Conservation (phyloP, 92 coral and sea anemone genomes). For the Palythoa grandis region DNA sequence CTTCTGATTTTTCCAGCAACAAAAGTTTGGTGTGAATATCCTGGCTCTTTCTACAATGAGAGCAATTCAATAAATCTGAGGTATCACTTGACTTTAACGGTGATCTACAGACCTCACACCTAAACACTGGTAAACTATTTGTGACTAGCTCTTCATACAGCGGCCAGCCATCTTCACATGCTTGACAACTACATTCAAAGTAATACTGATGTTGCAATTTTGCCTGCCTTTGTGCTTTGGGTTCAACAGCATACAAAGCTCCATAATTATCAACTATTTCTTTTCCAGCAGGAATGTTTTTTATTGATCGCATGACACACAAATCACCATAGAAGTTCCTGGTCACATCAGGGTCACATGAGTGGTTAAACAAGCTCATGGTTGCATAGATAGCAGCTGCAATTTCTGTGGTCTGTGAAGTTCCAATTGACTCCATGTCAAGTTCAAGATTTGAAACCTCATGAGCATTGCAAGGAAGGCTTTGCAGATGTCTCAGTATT, state of each 20-base stretch:
- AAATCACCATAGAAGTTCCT: slow-evolving; percentile 92
- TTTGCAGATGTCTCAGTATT: slow-evolving; percentile 84
- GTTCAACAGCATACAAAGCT: slow-evolving; percentile 81
- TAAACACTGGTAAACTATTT: slow-evolving; percentile 53
- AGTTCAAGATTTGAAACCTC: slow-evolving; percentile 92
- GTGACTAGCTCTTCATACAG: slow-evolving; percentile 70
- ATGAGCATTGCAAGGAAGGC: slow-evolving; percentile 96
- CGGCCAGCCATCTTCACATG: slow-evolving; percentile 80
- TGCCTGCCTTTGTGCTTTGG: slow-evolving; percentile 65
- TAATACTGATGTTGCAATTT: slow-evolving; percentile 80
- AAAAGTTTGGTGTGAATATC: slow-evolving; percentile 59
- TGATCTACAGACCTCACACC: slow-evolving; percentile 59
- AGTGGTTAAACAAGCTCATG: slow-evolving; percentile 91
- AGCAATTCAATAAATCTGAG: slow-evolving; percentile 27
- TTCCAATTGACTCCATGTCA: slow-evolving; percentile 74
- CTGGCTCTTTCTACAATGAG: slow-evolving; percentile 48
- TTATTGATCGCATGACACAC: slow-evolving; percentile 89
- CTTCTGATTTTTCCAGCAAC: slow-evolving; percentile 63
- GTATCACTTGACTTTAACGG: slow-evolving; percentile 40
- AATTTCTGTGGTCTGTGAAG: slow-evolving; percentile 87
- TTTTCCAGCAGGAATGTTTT: slow-evolving; percentile 74
- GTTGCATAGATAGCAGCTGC: slow-evolving; percentile 96
- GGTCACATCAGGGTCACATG: slow-evolving; percentile 94
- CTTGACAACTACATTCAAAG: slow-evolving; percentile 77
- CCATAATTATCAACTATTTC: slow-evolving; percentile 97